Percentiles rank a stretch among this genome's conserved stretches.
Conservation (phyloP, 2,888 invertebrate genomes). For the Eulithis prunata region DNA sequence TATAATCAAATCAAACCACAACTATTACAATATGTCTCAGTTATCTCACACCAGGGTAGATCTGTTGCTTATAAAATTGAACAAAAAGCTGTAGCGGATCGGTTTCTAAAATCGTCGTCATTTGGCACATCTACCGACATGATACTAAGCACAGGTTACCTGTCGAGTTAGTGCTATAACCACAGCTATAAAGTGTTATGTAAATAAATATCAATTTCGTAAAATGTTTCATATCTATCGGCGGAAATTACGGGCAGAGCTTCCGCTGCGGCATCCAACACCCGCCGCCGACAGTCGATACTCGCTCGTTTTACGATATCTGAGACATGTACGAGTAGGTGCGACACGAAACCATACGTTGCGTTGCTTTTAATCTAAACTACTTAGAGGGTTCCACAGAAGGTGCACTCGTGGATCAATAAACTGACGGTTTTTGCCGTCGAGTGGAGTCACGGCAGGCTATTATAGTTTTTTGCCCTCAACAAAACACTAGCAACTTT, state of each 20-base stretch:
- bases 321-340: neutral
- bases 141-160: no score
- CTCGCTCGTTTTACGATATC: slow-evolving; percentile 2
- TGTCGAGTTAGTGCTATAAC: no score
- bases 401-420: slow-evolving; percentile 15
- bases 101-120: no score
- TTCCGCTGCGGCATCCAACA: slow-evolving; percentile 14
- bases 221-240: slow-evolving; percentile 22
- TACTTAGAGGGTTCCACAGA: slow-evolving; percentile 2
- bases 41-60: no score
- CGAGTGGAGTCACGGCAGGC: slow-evolving; percentile 30
- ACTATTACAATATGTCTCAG: neutral
- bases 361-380: neutral
- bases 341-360: neutral
- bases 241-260: slow-evolving; percentile 23
- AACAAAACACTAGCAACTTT: slow-evolving; percentile 22
- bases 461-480: slow-evolving; percentile 31
- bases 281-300: neutral
- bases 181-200: slow-evolving; percentile 6
- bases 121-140: no score
- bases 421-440: slow-evolving; percentile 11
- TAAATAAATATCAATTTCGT: slow-evolving; percentile 13
- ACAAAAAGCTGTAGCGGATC: no score
- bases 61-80: no score
- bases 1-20: slow-evolving; percentile 45